These are phyloP conservation scores for Aeoliscus strigatus DNA, from an alignment of 2,797 vertebrate genomes.

Conservation along the genomic window DNA sequence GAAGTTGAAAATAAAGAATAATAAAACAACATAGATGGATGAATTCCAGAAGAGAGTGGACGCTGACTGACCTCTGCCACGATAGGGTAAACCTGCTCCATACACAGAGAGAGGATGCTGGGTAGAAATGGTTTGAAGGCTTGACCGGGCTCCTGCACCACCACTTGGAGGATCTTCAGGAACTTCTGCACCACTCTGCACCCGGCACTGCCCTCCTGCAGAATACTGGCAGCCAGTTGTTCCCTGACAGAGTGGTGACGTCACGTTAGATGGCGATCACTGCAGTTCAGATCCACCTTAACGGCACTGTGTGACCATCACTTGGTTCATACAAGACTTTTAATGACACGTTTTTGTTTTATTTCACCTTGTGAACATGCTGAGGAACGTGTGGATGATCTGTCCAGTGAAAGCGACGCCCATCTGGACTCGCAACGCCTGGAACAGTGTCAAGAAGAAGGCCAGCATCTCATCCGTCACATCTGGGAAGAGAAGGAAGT, in stretches of 20 bases:
- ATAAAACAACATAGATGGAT: too few relatives aligned
- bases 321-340: too few relatives aligned
- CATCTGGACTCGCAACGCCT: conserved; percentile 96
- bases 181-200: conserved; percentile 95
- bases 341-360: background rate
- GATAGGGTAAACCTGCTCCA: conserved; percentile 98
- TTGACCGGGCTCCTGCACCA: conserved; percentile 96
- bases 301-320: too few relatives aligned
- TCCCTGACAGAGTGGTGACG: conserved; percentile 73
- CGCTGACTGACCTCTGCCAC: conserved; percentile 84
- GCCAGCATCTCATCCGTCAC: conserved; percentile 96
- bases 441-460: conserved; percentile 96
- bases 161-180: conserved; percentile 92
- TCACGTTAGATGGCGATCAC: background rate
- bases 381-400: conserved; percentile 97
- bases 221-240: conserved; percentile 92
- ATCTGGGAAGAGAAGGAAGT: conserved; percentile 68
- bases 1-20: too few relatives aligned
- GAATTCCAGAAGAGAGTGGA: background rate
- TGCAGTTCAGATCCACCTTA: too few relatives aligned
- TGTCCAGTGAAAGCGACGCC: conserved; percentile 96
- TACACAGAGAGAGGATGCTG: conserved; percentile 92
- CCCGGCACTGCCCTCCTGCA: conserved; percentile 93
- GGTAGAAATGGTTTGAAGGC: conserved; percentile 96
- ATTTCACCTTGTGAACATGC: conserved; percentile 88